Percentiles rank a stretch among this genome's conserved stretches.
These are phyloP conservation scores for Trogon melanurus DNA, from an alignment of 2,113 vertebrate species.

Conservation along the genomic window DNA sequence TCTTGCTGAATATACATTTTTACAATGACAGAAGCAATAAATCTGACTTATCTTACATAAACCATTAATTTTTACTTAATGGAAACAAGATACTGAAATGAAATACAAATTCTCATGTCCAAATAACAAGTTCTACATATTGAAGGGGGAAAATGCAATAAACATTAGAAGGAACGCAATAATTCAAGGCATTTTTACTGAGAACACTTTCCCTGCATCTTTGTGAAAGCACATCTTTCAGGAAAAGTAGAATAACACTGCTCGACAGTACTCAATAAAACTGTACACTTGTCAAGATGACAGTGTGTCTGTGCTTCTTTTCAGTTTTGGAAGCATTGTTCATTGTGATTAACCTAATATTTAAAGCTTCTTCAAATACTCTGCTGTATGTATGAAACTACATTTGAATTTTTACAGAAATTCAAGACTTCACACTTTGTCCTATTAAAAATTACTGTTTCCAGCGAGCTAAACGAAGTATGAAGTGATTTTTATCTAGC, in stretches of 20 bases:
- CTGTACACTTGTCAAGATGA: neutral
- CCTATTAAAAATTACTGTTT: neutral
- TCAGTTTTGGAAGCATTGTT: neutral
- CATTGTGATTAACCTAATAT: neutral
- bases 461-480: neutral
- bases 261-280: neutral
- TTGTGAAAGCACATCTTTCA: neutral
- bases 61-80: neutral
- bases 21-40: neutral
- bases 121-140: neutral
- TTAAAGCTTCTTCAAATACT: neutral
- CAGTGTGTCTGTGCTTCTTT: neutral
- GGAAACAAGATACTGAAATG: neutral
- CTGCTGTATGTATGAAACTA: neutral
- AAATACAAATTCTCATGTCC: neutral
- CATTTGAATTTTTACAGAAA: neutral
- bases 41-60: neutral
- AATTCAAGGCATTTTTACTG: neutral
- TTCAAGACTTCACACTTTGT: neutral
- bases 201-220: neutral
- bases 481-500: neutral
- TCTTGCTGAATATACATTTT: neutral
- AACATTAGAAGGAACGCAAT: neutral
- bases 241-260: neutral
- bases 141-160: neutral